Base-by-base conservation (phyloP, 2,113 vertebrate genomes). In the Choloepus hoffmanni region DNA sequence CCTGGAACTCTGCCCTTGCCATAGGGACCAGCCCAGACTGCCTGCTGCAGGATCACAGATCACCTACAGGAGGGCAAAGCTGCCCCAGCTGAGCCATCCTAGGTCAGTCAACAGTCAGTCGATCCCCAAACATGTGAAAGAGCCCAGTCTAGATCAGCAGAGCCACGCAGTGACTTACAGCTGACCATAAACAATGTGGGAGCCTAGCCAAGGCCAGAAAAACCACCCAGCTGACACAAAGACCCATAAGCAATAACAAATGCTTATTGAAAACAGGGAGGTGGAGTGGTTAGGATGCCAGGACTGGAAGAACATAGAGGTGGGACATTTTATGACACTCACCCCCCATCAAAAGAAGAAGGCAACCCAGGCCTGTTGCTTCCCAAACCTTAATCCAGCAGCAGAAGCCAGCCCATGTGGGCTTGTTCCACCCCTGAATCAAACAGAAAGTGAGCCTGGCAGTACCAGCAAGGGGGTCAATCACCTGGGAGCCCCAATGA, bases 21-120 rank as follows among this genome's bases (percentile, higher is more conserved):
- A 63, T 9, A 18, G 0, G 0, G 26, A 81, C 43, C 33, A 43
- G 21, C 26, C 33, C 30, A 36, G 12, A 62, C 12, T 21, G 65
- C 43, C 67, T 33, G 15, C 48, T 15, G 78, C 45, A 58, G n/a
- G 50, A 62, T 40, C 10, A 58, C 89, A 65, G 73, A 14, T 30
- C 10, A 11, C 21, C 30, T 0, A 13, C 23, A 79, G n/a, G 26
- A 63, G 21, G n/a, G 12, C 4, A 5, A 1, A 5, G 10, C 33
- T 21, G 36, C 50, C 53, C 70, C 30, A 24, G 13, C 10, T 0
- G 62, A 77, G 9, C 33, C 12, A 10, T 21, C 50, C 14, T 43
- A 6, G 4, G 9, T 30, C 9, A 12, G 5, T 28, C 40, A 48
- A 21, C 0, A 43, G 7, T 30, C 43, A 24, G 45, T 0, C 26